Percentiles rank a stretch among this genome's conserved stretches.
These are phyloP conservation scores for Hirudo medicinalis DNA, from an alignment of 1,140 invertebrate species.

Conservation along the genomic window DNA sequence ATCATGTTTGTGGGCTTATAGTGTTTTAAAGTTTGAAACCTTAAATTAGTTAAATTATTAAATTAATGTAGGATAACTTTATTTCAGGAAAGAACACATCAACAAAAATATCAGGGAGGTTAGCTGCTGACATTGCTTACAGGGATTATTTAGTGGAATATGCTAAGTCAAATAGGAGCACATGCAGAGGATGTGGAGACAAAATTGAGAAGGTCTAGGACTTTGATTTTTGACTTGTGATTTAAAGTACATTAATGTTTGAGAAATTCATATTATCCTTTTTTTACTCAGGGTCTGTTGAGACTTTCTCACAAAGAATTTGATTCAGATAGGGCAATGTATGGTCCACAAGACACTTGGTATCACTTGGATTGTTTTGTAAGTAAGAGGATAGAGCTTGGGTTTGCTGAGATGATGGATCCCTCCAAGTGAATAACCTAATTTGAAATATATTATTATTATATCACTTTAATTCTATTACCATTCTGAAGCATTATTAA, in stretches of 20 bases:
- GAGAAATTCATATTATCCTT: background rate
- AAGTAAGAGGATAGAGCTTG: conserved; percentile 56
- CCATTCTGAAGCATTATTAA: too few relatives aligned
- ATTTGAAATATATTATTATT: background rate
- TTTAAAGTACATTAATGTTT: conserved; percentile 9
- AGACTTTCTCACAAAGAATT: conserved; percentile 74
- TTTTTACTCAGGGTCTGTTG: conserved; percentile 51
- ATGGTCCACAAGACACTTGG: conserved; percentile 60
- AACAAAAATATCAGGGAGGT: background rate
- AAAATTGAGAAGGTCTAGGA: conserved; percentile 61
- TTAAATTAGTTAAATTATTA: too few relatives aligned
- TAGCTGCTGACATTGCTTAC: conserved; percentile 9
- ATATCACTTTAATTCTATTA: too few relatives aligned
- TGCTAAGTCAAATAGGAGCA: conserved; percentile 67
- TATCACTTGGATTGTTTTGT: conserved; percentile 86
- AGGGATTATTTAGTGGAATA: conserved; percentile 70
- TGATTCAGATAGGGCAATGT: conserved; percentile 64
- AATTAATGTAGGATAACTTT: too few relatives aligned
- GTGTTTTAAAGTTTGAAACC: too few relatives aligned
- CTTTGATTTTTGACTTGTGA: background rate
- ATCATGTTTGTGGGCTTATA: too few relatives aligned
- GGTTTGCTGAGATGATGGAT: conserved; percentile 45
- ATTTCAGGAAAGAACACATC: background rate
- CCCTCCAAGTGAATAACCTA: conserved; percentile 18
- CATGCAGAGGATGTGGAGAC: conserved; percentile 68